Base-by-base conservation (phyloP, 2,888 invertebrate genomes). In the Tortrix viridana region DNA sequence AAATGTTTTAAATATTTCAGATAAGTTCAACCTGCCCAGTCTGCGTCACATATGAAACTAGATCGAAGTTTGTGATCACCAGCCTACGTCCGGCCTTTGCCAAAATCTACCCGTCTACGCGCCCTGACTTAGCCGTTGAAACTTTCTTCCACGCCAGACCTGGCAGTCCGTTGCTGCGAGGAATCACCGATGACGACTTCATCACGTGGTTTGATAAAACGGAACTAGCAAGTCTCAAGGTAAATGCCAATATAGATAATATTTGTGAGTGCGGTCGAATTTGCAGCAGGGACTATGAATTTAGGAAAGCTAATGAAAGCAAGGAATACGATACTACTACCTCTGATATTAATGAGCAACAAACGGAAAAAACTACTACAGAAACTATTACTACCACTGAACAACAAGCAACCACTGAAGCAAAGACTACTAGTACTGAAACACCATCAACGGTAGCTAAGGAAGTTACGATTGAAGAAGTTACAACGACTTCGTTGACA, bases 161-260 rank as follows among this genome's bases (percentile, higher is more conserved):
- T 49, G 93, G 93, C n/a, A 94, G 94, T 67, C 93, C 93, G 12
- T 81, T 95, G 37, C 84, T 95, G 0, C 88, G 92, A 71, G 94
- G 93, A 6, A 94, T 94, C 32, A 94, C 94, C 14, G 94, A 94
- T 59, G 95, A 95, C 70, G 95, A 95, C 73, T 89, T 94, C 19
- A 94, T 94, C 32, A 95, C 94, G 2, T 95, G 95, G 95, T 95
- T 95, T 71, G 94, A 94, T 44, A 93, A 93, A 82, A 93, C 93
- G 63, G 92, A 90, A 74, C 76, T 89, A 4, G 88, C 88, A 2
- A 93, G 89, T 67, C 83, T 90, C 2, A 88, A 87, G 71, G 86
- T 85, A 2, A 87, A 80, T 32, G 76, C 88, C 4, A 92, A 84
- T 66, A 91, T 93, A 64, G 92, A 93, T 70, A 89, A 92, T 44